These are phyloP conservation scores for Dromius quadrimaculatus DNA, from an alignment of 2,888 invertebrate genomes.

Conservation along the genomic window DNA sequence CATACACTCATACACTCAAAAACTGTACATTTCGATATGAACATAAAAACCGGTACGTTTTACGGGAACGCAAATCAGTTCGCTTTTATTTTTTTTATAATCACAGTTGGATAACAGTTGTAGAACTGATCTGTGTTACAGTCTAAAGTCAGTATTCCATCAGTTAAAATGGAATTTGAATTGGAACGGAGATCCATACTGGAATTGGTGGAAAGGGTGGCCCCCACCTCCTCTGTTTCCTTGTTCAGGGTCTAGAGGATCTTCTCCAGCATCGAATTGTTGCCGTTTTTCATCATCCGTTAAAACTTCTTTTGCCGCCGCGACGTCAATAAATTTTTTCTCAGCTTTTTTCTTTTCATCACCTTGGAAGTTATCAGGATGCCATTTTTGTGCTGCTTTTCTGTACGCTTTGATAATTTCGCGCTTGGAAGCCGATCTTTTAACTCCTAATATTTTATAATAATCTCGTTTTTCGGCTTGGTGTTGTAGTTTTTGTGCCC, in stretches of 20 bases:
- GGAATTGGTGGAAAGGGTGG: conserved; percentile 85
- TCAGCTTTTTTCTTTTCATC: conserved; percentile 92
- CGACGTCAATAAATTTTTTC: conserved; percentile 98
- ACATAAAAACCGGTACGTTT: conserved; percentile 43
- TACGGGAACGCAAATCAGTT: conserved; percentile 21
- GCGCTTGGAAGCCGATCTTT: conserved; percentile 89
- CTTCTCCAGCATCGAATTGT: conserved; percentile 94
- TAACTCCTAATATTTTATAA: conserved; percentile 95
- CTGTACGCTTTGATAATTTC: conserved; percentile 97
- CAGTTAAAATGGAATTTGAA: conserved; percentile 98
- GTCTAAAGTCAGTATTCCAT: conserved; percentile 54
- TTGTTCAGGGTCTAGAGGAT: conserved; percentile 96
- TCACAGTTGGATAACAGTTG: conserved; percentile 45
- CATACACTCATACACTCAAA: conserved; percentile 47
- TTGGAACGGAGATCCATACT: conserved; percentile 91
- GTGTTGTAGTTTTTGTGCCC: conserved; percentile 92
- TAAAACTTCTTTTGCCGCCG: conserved; percentile 96
- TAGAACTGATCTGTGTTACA: conserved; percentile 8
- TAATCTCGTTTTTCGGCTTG: conserved; percentile 95
- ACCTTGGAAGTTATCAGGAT: conserved; percentile 92
- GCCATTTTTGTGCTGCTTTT: conserved; percentile 98
- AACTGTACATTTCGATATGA: conserved; percentile 45
- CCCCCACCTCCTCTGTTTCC: conserved; percentile 76
- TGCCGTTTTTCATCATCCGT: conserved; percentile 92
- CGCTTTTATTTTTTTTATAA: conserved; percentile 31